Evolutionary conservation across 1,140 invertebrate genomes (phyloP).

Genomic region (Aporrectodea caliginosa): DNA sequence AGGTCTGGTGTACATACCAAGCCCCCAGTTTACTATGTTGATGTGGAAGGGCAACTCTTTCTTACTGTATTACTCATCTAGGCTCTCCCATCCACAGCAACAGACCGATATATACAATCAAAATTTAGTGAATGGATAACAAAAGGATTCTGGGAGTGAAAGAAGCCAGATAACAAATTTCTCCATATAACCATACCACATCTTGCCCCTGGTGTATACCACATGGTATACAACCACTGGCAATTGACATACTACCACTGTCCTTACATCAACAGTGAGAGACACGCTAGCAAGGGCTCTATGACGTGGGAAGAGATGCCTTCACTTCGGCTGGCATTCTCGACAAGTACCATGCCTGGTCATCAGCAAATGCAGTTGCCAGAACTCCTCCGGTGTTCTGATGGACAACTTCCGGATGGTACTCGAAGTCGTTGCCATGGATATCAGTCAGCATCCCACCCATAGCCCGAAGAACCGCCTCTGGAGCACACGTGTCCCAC

Average conservation of each 20-base stretch:
- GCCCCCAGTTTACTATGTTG: no score
- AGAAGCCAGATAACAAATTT: neutral
- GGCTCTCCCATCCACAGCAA: no score
- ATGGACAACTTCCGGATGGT: slow-evolving; percentile 58
- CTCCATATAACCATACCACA: neutral
- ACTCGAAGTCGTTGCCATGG: slow-evolving; percentile 60
- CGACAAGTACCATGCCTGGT: slow-evolving; percentile 66
- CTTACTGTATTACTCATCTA: no score
- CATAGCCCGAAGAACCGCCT: slow-evolving; percentile 78
- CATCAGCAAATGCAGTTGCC: slow-evolving; percentile 67
- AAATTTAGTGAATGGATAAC: no score
- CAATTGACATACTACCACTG: neutral
- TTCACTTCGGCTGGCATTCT: slow-evolving; percentile 29
- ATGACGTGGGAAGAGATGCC: neutral
- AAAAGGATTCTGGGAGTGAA: no score
- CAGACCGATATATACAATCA: no score
- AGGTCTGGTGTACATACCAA: no score
- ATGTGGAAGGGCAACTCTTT: no score
- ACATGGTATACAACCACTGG: neutral
- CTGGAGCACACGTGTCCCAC: slow-evolving; percentile 98
- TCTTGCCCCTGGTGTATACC: neutral
- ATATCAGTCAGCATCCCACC: slow-evolving; percentile 65
- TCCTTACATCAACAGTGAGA: neutral
- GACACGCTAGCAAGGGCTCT: neutral
- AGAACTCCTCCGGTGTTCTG: slow-evolving; percentile 80